A percentile compares a stretch with the other conserved stretches of the same genome.
phyloP scores from a whole-genome alignment of 2,113 vertebrate species.

The Machaerirhynchus nigripectus region DNA sequence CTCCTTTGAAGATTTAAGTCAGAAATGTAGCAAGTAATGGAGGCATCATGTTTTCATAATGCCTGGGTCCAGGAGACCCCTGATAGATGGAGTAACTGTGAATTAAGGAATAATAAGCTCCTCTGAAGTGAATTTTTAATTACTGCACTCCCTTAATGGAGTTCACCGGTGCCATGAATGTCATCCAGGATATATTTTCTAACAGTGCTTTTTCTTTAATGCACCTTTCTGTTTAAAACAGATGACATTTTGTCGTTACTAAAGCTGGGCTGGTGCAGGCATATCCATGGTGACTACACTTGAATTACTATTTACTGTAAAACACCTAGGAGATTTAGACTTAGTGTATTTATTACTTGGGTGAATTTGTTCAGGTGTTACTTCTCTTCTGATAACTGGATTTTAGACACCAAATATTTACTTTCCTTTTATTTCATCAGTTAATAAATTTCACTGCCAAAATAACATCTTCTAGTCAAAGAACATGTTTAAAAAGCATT shows the following conservation, averaged over 20 bases:
- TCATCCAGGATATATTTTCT: constrained; percentile 33
- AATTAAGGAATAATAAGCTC: constrained; percentile 66
- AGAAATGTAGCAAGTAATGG: constrained; percentile 62
- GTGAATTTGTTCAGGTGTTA: not conserved
- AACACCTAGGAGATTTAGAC: not conserved
- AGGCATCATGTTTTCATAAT: constrained; percentile 66
- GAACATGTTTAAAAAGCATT: not conserved
- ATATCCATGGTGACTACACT: not conserved
- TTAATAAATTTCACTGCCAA: not conserved
- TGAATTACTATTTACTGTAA: not conserved
- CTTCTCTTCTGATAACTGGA: not conserved
- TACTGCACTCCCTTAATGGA: constrained; percentile 47
- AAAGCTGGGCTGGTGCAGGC: not conserved
- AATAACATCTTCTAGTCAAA: not conserved
- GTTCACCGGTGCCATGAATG: constrained; percentile 55
- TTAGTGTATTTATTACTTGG: not conserved
- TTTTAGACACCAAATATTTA: not conserved
- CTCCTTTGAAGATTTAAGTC: constrained; percentile 59
- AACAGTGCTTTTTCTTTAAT: constrained; percentile 26
- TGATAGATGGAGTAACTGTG: constrained; percentile 65
- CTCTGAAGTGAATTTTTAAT: constrained; percentile 73
- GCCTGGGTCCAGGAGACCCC: constrained; percentile 40
- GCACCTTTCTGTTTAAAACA: not conserved
- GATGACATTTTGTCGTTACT: not conserved
- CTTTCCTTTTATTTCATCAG: not conserved